Evolutionary conservation across 2,113 vertebrate species (phyloP).

Genomic region (Taurulus bubalis): DNA sequence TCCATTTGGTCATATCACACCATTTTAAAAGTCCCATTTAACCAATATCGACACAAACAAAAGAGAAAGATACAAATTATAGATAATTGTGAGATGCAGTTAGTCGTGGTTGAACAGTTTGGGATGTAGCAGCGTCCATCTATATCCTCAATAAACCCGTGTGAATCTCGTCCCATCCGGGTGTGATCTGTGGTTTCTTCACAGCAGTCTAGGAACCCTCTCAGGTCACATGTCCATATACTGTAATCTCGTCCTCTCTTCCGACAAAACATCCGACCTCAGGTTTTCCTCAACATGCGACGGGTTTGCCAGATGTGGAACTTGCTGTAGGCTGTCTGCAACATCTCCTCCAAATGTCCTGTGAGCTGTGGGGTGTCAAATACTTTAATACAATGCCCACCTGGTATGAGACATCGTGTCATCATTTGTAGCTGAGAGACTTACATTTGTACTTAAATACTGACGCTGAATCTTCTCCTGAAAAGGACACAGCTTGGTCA

Average conservation of each 20-base stretch:
- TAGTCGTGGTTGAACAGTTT: conserved; percentile 64
- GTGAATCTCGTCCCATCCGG: conserved; percentile 49
- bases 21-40: conserved; percentile 60
- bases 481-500: conserved; percentile 96
- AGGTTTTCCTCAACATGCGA: conserved; percentile 96
- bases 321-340: conserved; percentile 96
- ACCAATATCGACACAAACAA: conserved; percentile 54
- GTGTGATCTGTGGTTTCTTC: conserved; percentile 53
- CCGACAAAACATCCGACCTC: conserved; percentile 72
- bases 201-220: conserved; percentile 54
- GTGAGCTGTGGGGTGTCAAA: conserved; percentile 85
- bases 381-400: not conserved
- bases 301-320: conserved; percentile 96
- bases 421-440: conserved; percentile 51
- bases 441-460: conserved; percentile 98
- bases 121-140: conserved; percentile 65
- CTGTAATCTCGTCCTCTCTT: conserved; percentile 46
- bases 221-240: conserved; percentile 49
- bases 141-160: conserved; percentile 51
- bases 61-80: conserved; percentile 63
- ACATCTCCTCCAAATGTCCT: conserved; percentile 97
- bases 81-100: conserved; percentile 66
- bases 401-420: not conserved
- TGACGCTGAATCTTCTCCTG: conserved; percentile 96
- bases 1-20: conserved; percentile 78